Conservation (phyloP, 2,797 vertebrate genomes). For the Carduelis carduelis region DNA sequence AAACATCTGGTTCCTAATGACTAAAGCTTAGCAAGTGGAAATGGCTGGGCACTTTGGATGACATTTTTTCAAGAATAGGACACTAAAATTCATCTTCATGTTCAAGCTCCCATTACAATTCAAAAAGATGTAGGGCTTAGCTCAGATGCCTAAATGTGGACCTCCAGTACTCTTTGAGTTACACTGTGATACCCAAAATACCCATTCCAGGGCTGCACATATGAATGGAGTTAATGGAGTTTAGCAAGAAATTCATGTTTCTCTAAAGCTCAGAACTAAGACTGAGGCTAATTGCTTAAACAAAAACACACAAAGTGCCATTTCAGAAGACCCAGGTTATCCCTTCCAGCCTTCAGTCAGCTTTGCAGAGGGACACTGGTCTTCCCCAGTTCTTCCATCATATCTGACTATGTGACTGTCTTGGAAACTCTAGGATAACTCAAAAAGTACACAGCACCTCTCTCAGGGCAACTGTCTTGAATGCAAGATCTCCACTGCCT, state of each 20-base stretch:
- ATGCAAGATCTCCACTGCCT: neutral
- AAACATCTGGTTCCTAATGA: neutral
- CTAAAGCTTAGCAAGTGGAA: neutral
- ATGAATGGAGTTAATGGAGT: neutral
- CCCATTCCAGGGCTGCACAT: neutral
- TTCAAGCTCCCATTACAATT: neutral
- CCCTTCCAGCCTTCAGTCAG: neutral
- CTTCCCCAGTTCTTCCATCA: neutral
- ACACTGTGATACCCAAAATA: neutral
- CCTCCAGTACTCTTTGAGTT: neutral
- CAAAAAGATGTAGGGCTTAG: neutral
- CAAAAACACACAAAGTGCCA: neutral
- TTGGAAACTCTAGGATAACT: neutral
- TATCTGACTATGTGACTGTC: neutral
- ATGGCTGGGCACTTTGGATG: neutral
- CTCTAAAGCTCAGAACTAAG: neutral
- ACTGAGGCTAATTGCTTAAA: neutral
- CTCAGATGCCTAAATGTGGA: neutral
- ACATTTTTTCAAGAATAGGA: neutral
- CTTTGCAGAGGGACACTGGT: neutral
- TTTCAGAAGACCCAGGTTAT: neutral
- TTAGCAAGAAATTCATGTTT: neutral
- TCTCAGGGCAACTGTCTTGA: neutral
- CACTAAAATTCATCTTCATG: fast-evolving
- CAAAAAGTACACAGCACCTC: neutral